These are phyloP conservation scores for Bilobella aurantiaca DNA, from an alignment of 1,140 invertebrate species.

Conservation along the genomic window DNA sequence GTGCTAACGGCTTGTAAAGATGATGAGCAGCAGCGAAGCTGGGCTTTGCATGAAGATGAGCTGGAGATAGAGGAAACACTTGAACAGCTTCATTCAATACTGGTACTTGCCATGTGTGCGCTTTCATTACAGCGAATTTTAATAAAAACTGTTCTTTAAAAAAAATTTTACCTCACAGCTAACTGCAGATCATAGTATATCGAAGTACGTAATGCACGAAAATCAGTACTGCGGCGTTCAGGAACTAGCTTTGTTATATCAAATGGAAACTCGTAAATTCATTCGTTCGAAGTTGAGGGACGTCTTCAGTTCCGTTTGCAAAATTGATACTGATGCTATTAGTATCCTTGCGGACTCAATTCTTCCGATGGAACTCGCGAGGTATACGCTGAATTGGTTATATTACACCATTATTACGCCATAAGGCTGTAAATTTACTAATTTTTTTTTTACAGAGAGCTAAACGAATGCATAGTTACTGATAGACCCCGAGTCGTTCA, in stretches of 20 bases:
- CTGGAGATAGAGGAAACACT: slow-evolving; percentile 52
- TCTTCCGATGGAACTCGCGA: slow-evolving; percentile 73
- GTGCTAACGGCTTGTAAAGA: slow-evolving; percentile 77
- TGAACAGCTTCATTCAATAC: neutral
- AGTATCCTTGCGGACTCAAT: slow-evolving; percentile 72
- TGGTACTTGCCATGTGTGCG: too few species aligned
- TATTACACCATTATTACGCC: too few species aligned
- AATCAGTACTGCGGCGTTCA: slow-evolving; percentile 64
- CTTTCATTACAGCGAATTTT: too few species aligned
- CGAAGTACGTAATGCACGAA: slow-evolving; percentile 60
- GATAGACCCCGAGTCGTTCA: slow-evolving; percentile 46
- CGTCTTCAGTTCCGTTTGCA: slow-evolving; percentile 76
- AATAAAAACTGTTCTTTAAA: too few species aligned
- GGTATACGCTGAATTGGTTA: slow-evolving; percentile 39
- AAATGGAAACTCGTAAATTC: slow-evolving; percentile 79
- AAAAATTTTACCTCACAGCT: too few species aligned
- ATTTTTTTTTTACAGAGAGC: too few species aligned
- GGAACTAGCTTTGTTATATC: slow-evolving; percentile 75
- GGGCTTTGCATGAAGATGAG: slow-evolving; percentile 87
- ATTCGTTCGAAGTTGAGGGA: slow-evolving; percentile 67
- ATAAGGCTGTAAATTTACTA: too few species aligned
- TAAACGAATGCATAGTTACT: too few species aligned
- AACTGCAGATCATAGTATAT: slow-evolving; percentile 72
- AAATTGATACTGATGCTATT: slow-evolving; percentile 63
- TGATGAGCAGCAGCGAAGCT: slow-evolving; percentile 84